These are phyloP conservation scores for Odontamblyopus lacepedii DNA, from an alignment of 2,797 vertebrate genomes.

Conservation along the genomic window DNA sequence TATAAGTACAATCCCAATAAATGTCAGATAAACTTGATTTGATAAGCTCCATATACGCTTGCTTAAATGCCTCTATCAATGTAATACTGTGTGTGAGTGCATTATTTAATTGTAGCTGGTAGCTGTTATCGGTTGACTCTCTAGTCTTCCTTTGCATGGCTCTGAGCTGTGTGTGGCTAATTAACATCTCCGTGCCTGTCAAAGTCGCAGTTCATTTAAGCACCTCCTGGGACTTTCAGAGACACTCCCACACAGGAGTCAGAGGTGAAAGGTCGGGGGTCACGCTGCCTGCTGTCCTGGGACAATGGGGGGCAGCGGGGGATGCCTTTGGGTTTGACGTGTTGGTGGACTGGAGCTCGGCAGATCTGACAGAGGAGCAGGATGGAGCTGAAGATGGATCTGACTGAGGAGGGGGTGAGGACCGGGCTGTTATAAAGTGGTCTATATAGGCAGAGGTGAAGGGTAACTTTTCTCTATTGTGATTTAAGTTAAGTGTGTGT, in stretches of 20 bases:
- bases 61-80: too few relatives aligned
- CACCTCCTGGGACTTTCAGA: conserved; percentile 9
- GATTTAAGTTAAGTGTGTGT: too few relatives aligned
- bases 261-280: conserved; percentile 61
- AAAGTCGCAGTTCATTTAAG: conserved; percentile 37
- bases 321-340: conserved; percentile 44
- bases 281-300: conserved; percentile 30
- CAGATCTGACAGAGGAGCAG: not conserved
- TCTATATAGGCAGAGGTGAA: too few relatives aligned
- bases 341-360: conserved; percentile 7
- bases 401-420: not conserved
- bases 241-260: conserved; percentile 38
- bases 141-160: not conserved
- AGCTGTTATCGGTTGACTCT: not conserved
- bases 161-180: conserved; percentile 28
- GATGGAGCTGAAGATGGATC: not conserved
- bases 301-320: conserved; percentile 31
- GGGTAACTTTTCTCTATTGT: too few relatives aligned
- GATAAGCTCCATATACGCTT: not conserved
- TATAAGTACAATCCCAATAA: not conserved
- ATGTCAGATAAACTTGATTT: not conserved
- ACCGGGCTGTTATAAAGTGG: too few relatives aligned
- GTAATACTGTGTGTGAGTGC: not conserved
- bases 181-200: conserved; percentile 11
- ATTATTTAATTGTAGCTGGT: not conserved